These are phyloP conservation scores for Malurus elegans DNA, from an alignment of 2,113 vertebrate species.

Conservation along the genomic window DNA sequence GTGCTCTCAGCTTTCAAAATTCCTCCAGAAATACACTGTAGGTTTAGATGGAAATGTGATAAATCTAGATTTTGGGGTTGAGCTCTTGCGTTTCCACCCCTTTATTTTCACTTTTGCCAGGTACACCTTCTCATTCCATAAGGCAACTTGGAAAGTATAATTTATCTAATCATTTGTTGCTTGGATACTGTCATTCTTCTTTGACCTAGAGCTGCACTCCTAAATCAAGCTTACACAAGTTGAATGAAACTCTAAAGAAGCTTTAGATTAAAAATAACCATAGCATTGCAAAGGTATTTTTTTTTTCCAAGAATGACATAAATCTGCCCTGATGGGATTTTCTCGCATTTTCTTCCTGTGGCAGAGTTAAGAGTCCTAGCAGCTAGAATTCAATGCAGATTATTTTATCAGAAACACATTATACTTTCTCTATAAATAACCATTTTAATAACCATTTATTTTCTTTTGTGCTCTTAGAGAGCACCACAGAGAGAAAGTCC, in stretches of 20 bases:
- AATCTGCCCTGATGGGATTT: neutral
- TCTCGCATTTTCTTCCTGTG: neutral
- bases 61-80: neutral
- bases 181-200: neutral
- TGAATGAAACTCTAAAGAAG: neutral
- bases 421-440: neutral
- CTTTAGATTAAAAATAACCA: neutral
- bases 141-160: neutral
- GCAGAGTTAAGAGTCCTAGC: neutral
- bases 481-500: neutral
- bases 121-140: neutral
- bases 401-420: neutral
- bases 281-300: neutral
- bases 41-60: neutral
- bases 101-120: neutral
- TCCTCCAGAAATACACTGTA: neutral
- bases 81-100: neutral
- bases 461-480: neutral
- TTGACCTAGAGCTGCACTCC: neutral
- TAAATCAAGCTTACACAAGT: neutral
- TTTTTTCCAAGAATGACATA: neutral
- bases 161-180: conserved; percentile 23
- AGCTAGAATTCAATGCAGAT: neutral
- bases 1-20: neutral
- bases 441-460: neutral